Base-by-base conservation (phyloP, 2,113 vertebrate genomes). In the Tricholaema leucomelas region DNA sequence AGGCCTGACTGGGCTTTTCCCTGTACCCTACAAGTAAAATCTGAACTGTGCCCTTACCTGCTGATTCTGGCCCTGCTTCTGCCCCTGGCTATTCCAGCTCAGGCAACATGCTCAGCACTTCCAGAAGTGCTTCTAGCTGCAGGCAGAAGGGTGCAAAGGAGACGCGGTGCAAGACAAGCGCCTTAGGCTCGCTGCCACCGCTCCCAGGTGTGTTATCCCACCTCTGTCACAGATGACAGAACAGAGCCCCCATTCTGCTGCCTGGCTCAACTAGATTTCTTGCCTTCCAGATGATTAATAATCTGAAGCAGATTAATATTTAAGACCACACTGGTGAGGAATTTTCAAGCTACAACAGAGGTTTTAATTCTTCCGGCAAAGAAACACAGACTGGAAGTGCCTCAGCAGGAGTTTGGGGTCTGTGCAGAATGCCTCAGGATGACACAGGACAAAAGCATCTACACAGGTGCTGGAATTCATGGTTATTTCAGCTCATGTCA, bases 91-190 rank as follows among this genome's bases (percentile, higher is more conserved):
- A 7, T 36, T 42, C 28, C 58, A 35, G 11, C 23, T 33, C 70
- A 76, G 48, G 64, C n/a, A 58, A 64, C 6, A 11, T 4, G 2
- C 18, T 28, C 23, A 12, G 21, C 15, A 2, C 14, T 71, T 89
- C 19, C n/a, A 17, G 8, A 33, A 20, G 20, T 0, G 0, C 44
- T 63, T 63, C 56, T 36, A 0, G 0, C 58, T 5, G 3, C 11
- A 60, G 66, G 67, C 56, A 85, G 65, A 25, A 31, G 56, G 48
- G 42, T 48, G 36, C 42, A 35, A 60, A 67, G 50, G 21, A 60
- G 65, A 23, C 15, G 10, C 0, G 0, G 23, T 36, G 36, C 0
- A 4, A 91, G 56, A 24, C 4, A 8, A 54, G 13, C 2, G 8
- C 54, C 81, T n/a, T 9, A 31, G 36, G 17, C 35, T 19, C n/a